These are phyloP conservation scores for Bombus fervidus DNA, from an alignment of 1,140 invertebrate species.

Conservation along the genomic window DNA sequence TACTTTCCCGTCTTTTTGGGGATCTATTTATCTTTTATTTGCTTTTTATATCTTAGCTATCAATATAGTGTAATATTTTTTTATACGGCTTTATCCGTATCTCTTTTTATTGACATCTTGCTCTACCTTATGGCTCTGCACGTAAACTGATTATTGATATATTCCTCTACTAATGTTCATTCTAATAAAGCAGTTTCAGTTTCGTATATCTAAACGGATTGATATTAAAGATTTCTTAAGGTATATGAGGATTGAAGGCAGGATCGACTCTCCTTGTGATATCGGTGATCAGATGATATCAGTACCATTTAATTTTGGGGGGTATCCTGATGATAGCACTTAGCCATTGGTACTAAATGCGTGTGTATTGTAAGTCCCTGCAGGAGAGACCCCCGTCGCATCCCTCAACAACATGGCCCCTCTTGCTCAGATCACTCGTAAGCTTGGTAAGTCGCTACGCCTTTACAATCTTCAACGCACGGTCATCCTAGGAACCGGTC, in stretches of 20 bases:
- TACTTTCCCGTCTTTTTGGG: background rate
- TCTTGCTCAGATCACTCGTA: constrained; percentile 87
- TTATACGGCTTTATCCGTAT: background rate
- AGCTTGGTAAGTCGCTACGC: constrained; percentile 85
- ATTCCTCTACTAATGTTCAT: constrained; percentile 38
- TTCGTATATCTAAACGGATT: constrained; percentile 48
- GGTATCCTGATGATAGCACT: constrained; percentile 68
- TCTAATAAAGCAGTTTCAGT: constrained; percentile 47
- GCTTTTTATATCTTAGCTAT: background rate
- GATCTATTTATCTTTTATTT: background rate
- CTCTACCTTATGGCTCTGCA: background rate
- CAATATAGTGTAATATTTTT: background rate
- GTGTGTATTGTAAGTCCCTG: constrained; percentile 82
- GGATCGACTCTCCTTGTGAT: constrained; percentile 50
- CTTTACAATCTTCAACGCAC: constrained; percentile 69
- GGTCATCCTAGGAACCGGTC: constrained; percentile 71
- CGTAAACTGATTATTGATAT: constrained; percentile 21
- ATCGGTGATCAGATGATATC: constrained; percentile 57
- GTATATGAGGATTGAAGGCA: constrained; percentile 59
- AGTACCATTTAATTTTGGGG: constrained; percentile 60
- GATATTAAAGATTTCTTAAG: constrained; percentile 62
- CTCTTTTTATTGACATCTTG: constrained; percentile 17
- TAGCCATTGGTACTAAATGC: constrained; percentile 83
- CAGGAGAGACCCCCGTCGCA: constrained; percentile 86
- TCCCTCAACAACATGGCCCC: constrained; percentile 86